These are phyloP conservation scores for Ariolimax columbianus DNA, from an alignment of 2,888 invertebrate genomes.

Conservation along the genomic window DNA sequence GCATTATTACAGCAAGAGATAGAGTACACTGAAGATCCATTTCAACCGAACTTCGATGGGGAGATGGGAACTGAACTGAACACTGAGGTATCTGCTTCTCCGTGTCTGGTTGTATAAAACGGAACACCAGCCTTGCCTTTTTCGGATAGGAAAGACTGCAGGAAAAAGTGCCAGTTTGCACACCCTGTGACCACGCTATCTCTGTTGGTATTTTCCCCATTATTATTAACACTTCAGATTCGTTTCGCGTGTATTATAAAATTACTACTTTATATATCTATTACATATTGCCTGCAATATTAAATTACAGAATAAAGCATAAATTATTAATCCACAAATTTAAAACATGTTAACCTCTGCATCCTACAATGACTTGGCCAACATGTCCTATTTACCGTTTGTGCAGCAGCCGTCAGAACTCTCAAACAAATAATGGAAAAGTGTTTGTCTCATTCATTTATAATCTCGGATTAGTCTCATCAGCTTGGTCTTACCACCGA, in stretches of 20 bases:
- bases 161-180: background rate
- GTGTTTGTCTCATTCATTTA: background rate
- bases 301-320: background rate
- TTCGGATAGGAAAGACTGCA: constrained; percentile 21
- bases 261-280: background rate
- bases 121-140: constrained; percentile 15
- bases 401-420: background rate
- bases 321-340: background rate
- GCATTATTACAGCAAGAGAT: too few relatives aligned
- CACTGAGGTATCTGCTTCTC: background rate
- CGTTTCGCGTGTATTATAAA: background rate
- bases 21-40: too few relatives aligned
- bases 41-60: too few relatives aligned
- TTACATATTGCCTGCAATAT: background rate
- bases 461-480: background rate
- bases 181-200: background rate
- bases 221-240: background rate
- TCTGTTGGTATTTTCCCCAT: too few relatives aligned
- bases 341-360: background rate
- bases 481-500: background rate
- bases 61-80: too few relatives aligned
- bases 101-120: background rate
- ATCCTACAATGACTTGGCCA: constrained; percentile 5
- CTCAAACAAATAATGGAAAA: background rate
- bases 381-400: constrained; percentile 21